Evolutionary conservation across 2,888 invertebrate species (phyloP), one percentile per base, ranked within the genome.

Genomic region (Pantelozetes paolii): DNA sequence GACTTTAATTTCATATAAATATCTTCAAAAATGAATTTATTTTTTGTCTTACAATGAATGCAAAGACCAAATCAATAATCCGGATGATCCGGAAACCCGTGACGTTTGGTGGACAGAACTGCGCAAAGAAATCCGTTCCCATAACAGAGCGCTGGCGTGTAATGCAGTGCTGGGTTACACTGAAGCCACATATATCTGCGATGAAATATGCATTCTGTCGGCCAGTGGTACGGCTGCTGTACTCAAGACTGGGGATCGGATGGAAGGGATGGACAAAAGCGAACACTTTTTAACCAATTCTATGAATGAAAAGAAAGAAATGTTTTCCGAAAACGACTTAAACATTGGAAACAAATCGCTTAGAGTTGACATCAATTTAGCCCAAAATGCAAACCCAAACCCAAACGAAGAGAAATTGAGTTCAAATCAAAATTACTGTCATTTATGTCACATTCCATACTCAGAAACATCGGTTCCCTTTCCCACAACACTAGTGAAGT

Each of bases 21-120:
- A 5, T 8, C n/a, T n/a, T n/a, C n/a, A n/a, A n/a, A n/a, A n/a
- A n/a, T n/a, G n/a, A n/a, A n/a, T n/a, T n/a, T 20, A 20, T 2
- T 45, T 9, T 6, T 13, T 30, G 3, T 40, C 26, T 26, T 36
- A 18, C n/a, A 26, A 67, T 71, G 5, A 64, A 69, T 69, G 11
- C 2, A 20, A n/a, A 69, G 78, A 76, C 26, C 86, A 90, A 78
- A 89, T 91, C 74, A 88, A 89, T 62, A 91, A 90, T 82, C 86
- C 90, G 71, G 92, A 94, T 79, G 95, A 95, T 82, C 91, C 92
- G 20, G 94, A 94, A 81, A 89, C 91, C 2, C 86, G 96, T 57
- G 95, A 96, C 80, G 89, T 90, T 1, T 97, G 97, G 95, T 98
- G 98, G 97, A 92, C 91, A 0, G 96, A 98, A 83, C 86, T 98